Conservation (phyloP, 2,888 invertebrate genomes). For the Deilephila elpenor region DNA sequence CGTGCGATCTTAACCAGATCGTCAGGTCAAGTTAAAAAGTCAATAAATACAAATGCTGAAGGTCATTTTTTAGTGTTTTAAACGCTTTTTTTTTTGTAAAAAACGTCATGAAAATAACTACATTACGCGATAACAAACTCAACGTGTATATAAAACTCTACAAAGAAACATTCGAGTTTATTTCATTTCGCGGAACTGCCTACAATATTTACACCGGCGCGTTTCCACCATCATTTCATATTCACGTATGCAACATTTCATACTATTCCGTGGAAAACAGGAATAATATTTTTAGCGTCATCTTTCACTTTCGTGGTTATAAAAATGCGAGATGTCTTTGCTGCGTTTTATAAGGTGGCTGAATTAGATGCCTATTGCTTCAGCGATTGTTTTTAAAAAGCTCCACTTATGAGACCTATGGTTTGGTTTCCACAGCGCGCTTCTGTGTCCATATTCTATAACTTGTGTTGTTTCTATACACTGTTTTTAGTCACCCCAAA, state of each 20-base stretch:
- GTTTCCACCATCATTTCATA: constrained; percentile 5
- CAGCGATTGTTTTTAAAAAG: too few relatives aligned
- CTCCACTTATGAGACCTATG: too few relatives aligned
- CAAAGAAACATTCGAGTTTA: constrained; percentile 11
- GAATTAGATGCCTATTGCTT: neutral
- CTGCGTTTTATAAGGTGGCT: neutral
- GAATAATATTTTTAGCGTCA: neutral
- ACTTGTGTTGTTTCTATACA: too few relatives aligned
- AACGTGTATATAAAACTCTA: neutral
- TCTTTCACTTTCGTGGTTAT: constrained; percentile 1
- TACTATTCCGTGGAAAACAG: neutral
- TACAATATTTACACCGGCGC: constrained; percentile 21
- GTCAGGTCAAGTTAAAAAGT: too few relatives aligned
- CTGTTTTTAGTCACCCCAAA: too few relatives aligned
- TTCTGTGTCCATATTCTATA: too few relatives aligned
- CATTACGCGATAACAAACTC: neutral
- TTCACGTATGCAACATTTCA: constrained; percentile 23
- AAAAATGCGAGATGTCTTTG: neutral
- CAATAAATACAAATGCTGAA: too few relatives aligned
- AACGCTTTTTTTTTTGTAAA: too few relatives aligned
- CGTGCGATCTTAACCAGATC: too few relatives aligned
- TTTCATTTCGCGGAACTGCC: constrained; percentile 18
- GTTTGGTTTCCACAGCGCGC: too few relatives aligned
- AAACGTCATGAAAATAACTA: too few relatives aligned
- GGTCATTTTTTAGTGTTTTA: too few relatives aligned